A percentile compares a stretch with the other conserved stretches of the same genome.
phyloP scores from a whole-genome alignment of 2,113 vertebrate species.

The Sinocyclocheilus rhinocerous region DNA sequence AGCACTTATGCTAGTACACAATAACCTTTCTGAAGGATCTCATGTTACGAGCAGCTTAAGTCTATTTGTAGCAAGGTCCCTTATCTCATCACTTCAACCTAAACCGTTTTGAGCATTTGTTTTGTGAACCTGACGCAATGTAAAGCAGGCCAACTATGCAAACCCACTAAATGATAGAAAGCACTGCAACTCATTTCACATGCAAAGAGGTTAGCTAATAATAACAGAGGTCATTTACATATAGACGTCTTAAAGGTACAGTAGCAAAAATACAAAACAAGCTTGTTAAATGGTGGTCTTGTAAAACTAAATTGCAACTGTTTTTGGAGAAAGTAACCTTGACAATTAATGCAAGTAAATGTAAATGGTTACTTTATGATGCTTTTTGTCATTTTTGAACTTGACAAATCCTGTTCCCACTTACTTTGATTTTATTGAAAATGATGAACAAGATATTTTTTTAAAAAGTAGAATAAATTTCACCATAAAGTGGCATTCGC shows the following conservation, averaged over 20 bases:
- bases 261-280: background rate
- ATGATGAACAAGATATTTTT: background rate
- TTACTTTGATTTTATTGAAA: background rate
- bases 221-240: background rate
- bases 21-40: background rate
- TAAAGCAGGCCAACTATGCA: conserved; percentile 8
- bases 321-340: background rate
- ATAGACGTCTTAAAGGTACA: background rate
- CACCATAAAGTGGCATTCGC: background rate
- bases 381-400: background rate
- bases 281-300: background rate
- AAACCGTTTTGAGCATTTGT: background rate
- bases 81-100: conserved; percentile 20
- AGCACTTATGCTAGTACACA: background rate
- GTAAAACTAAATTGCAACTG: background rate
- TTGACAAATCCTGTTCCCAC: background rate
- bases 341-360: background rate
- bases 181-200: background rate
- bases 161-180: background rate
- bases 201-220: background rate
- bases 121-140: background rate
- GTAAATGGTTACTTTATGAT: background rate
- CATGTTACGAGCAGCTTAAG: background rate
- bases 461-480: background rate
- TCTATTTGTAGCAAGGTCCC: background rate